phyloP scores from a whole-genome alignment of 2,113 vertebrate genomes.

The Noturus placidus region DNA sequence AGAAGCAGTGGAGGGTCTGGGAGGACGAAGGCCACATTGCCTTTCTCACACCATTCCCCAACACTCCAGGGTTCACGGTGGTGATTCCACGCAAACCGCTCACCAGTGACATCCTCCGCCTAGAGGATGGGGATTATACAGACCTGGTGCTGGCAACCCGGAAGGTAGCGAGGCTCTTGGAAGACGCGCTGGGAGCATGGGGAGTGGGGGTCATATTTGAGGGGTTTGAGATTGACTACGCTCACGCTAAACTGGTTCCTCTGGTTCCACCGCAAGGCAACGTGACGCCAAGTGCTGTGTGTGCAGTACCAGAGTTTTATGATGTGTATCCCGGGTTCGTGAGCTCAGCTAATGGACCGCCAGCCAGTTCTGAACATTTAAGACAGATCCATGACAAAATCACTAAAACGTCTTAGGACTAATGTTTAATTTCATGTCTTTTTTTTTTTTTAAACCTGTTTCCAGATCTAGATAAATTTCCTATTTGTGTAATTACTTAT shows the following conservation, averaged over 20 bases:
- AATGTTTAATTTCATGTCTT: not conserved
- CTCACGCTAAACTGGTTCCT: constrained; percentile 74
- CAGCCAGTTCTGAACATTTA: constrained; percentile 60
- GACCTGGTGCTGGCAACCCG: constrained; percentile 60
- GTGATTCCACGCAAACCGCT: constrained; percentile 72
- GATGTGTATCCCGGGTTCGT: constrained; percentile 71
- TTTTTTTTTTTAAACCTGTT: not conserved
- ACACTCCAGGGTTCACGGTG: constrained; percentile 71
- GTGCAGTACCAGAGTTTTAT: constrained; percentile 44
- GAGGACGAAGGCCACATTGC: constrained; percentile 70
- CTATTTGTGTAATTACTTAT: too few relatives aligned
- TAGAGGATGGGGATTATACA: constrained; percentile 65
- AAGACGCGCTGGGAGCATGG: constrained; percentile 60
- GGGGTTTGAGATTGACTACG: constrained; percentile 76
- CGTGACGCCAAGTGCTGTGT: not conserved
- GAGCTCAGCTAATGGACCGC: constrained; percentile 70
- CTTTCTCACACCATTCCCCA: constrained; percentile 77
- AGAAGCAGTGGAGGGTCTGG: constrained; percentile 77
- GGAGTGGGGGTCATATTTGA: constrained; percentile 74
- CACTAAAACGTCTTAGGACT: constrained; percentile 26
- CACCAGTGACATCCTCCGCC: constrained; percentile 70
- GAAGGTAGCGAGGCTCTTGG: constrained; percentile 62
- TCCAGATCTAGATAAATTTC: too few relatives aligned
- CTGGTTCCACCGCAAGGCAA: constrained; percentile 45
- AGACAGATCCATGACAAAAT: constrained; percentile 57